Evolutionary conservation across 2,797 vertebrate genomes (phyloP).

Genomic region (Danio albolineatus): DNA sequence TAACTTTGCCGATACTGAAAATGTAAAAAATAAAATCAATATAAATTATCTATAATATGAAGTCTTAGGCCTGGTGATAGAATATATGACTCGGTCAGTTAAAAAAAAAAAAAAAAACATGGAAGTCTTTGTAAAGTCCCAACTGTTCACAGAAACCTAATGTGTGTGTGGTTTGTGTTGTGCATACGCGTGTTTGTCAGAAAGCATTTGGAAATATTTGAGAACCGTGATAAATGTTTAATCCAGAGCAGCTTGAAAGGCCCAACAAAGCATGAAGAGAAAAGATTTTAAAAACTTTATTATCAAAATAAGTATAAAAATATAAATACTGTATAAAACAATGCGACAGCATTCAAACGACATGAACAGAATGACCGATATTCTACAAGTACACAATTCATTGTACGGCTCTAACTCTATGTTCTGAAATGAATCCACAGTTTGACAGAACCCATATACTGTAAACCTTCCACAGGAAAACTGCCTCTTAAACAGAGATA

Average conservation of each 20-base stretch:
- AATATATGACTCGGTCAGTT: too few relatives aligned
- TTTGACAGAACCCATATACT: slow-evolving; percentile 80
- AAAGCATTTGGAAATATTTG: not conserved
- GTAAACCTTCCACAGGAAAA: slow-evolving; percentile 81
- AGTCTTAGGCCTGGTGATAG: too few relatives aligned
- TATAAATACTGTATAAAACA: slow-evolving; percentile 99
- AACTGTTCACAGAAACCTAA: too few relatives aligned
- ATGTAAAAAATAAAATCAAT: too few relatives aligned
- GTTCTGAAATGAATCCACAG: slow-evolving; percentile 83
- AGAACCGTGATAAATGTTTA: not conserved
- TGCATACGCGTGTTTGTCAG: not conserved
- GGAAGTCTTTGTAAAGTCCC: too few relatives aligned
- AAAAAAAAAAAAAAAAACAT: too few relatives aligned
- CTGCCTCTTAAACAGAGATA: slow-evolving; percentile 81
- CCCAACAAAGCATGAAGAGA: slow-evolving; percentile 8
- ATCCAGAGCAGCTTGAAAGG: not conserved
- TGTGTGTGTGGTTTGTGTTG: too few relatives aligned
- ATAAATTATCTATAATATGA: too few relatives aligned
- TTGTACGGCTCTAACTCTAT: slow-evolving; percentile 82
- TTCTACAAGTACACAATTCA: slow-evolving; percentile 80
- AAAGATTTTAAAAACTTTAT: slow-evolving; percentile 80
- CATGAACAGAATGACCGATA: slow-evolving; percentile 80
- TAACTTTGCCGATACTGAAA: too few relatives aligned
- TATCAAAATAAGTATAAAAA: slow-evolving; percentile 99
- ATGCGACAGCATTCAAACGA: slow-evolving; percentile 83